Percentiles rank a stretch among this genome's conserved stretches.
phyloP scores from a whole-genome alignment of 1,140 invertebrate species.

The Portunus trituberculatus region DNA sequence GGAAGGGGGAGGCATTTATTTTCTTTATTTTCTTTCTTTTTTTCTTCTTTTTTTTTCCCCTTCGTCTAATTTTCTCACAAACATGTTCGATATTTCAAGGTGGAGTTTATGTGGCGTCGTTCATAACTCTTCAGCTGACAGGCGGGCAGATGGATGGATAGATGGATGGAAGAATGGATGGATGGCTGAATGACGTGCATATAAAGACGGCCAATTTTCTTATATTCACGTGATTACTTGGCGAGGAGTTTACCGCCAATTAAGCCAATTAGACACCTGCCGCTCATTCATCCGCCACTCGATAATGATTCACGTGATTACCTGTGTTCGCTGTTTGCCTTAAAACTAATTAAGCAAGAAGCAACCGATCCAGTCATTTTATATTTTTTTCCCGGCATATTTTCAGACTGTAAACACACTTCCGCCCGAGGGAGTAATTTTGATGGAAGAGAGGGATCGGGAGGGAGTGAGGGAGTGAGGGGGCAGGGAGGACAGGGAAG shows the following conservation, averaged over 20 bases:
- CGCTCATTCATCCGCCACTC: neutral
- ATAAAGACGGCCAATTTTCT: neutral
- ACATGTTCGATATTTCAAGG: too few relatives aligned
- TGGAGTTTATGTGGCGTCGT: too few relatives aligned
- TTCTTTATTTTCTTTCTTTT: too few relatives aligned
- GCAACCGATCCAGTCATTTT: neutral
- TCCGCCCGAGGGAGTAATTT: slow-evolving; percentile 1
- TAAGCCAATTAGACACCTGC: neutral
- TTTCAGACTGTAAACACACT: slow-evolving; percentile 10
- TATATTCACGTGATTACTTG: neutral
- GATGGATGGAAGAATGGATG: too few relatives aligned
- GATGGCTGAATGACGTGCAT: too few relatives aligned
- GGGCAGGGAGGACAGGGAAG: neutral
- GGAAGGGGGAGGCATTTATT: too few relatives aligned
- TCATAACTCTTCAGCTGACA: too few relatives aligned
- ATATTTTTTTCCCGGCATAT: neutral
- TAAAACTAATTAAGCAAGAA: slow-evolving; percentile 2
- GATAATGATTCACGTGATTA: neutral
- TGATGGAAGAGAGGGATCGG: neutral
- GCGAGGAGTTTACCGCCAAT: neutral
- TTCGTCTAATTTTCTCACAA: too few relatives aligned
- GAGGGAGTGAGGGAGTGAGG: neutral
- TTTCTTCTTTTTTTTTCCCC: too few relatives aligned
- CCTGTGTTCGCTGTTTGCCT: neutral
- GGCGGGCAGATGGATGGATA: too few relatives aligned